Percentiles rank a stretch among this genome's conserved stretches.
These are phyloP conservation scores for Ailuropoda melanoleuca DNA, from an alignment of 2,113 vertebrate species.

Conservation along the genomic window DNA sequence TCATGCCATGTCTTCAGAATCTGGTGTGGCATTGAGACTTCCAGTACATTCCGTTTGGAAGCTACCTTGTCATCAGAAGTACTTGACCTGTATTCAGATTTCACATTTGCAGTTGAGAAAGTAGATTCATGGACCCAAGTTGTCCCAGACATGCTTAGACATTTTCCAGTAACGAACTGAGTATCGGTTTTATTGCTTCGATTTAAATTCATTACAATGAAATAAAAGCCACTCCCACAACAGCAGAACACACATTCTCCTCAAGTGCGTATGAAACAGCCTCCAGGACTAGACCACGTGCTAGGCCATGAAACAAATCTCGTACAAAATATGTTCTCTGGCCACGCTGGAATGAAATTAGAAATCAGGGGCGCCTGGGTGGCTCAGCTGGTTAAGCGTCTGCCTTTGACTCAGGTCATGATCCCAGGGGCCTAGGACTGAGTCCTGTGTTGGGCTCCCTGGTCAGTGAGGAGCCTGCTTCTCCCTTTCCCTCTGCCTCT, in stretches of 20 bases:
- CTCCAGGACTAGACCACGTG: background rate
- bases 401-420: background rate
- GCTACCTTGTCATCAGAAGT: background rate
- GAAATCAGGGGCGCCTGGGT: background rate
- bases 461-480: background rate
- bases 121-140: background rate
- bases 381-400: background rate
- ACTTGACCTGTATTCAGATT: background rate
- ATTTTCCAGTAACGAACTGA: constrained; percentile 19
- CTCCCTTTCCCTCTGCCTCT: background rate
- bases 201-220: background rate
- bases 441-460: background rate
- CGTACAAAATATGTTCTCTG: background rate
- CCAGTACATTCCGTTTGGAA: background rate
- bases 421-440: background rate
- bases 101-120: background rate
- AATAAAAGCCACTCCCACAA: background rate
- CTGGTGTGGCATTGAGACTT: background rate
- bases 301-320: background rate
- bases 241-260: background rate
- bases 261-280: background rate
- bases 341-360: background rate
- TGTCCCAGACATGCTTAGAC: background rate
- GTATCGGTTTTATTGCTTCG: constrained; percentile 25
- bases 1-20: background rate